These are phyloP conservation scores for Creontiades dilutus DNA, from an alignment of 2,888 invertebrate genomes.

Conservation along the genomic window DNA sequence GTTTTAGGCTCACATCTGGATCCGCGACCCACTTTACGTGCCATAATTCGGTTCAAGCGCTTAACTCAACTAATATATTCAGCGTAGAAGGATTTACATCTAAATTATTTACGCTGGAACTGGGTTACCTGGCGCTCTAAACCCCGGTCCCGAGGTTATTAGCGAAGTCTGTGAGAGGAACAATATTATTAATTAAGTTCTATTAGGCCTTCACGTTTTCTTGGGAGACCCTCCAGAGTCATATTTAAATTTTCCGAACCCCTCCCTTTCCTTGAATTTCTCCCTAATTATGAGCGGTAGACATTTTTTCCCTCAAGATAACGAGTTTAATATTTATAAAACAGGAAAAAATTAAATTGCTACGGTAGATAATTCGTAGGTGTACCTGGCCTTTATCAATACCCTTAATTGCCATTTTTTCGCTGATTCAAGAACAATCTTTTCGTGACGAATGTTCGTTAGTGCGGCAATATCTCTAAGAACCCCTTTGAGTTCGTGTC, in stretches of 20 bases:
- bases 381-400: no score
- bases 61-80: conserved; percentile 64
- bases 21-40: conserved; percentile 54
- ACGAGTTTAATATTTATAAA: no score
- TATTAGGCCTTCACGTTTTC: conserved; percentile 18
- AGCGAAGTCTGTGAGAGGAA: conserved; percentile 9
- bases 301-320: no score
- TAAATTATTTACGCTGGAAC: conserved; percentile 64
- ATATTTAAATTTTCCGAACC: neutral
- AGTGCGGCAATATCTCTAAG: no score
- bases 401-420: no score
- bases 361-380: no score
- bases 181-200: conserved; percentile 53
- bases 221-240: neutral
- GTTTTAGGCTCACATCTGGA: conserved; percentile 49
- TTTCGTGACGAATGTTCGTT: no score
- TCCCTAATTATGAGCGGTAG: neutral
- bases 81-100: conserved; percentile 61
- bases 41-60: conserved; percentile 51
- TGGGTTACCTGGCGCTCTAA: conserved; percentile 57
- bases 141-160: conserved; percentile 43
- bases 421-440: no score
- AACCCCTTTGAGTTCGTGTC: no score
- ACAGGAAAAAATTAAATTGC: no score
- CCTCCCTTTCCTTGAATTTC: neutral